Percentiles rank a stretch among this genome's conserved stretches.
phyloP scores from a whole-genome alignment of 2,113 vertebrate species.

The Ammospiza caudacuta region DNA sequence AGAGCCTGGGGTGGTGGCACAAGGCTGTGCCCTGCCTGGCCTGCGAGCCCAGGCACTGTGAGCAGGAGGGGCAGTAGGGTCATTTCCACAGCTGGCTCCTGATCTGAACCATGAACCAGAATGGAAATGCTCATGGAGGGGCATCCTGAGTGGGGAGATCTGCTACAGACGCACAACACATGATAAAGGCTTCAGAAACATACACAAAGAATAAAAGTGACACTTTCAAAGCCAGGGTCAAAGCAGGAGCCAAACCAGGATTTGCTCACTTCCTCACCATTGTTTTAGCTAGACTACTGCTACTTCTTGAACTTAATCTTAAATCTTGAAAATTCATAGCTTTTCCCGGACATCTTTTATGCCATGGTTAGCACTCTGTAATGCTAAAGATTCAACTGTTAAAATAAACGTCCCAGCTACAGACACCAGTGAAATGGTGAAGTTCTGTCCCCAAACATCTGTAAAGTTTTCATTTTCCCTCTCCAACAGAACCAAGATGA shows the following conservation, averaged over 20 bases:
- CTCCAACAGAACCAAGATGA: slow-evolving; percentile 2
- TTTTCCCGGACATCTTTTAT: not conserved
- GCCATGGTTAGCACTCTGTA: not conserved
- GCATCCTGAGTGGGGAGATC: not conserved
- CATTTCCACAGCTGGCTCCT: not conserved
- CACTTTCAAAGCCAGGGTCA: not conserved
- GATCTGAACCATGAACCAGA: not conserved
- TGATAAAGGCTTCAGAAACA: not conserved
- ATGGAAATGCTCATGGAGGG: not conserved
- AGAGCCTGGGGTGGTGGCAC: not conserved
- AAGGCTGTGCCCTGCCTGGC: not conserved
- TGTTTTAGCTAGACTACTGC: not conserved
- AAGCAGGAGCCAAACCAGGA: not conserved
- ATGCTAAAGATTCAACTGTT: not conserved
- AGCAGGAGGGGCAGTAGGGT: not conserved
- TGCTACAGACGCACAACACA: not conserved
- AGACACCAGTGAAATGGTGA: not conserved
- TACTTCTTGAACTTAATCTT: slow-evolving; percentile 27
- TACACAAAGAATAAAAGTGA: not conserved
- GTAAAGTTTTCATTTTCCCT: slow-evolving; percentile 40
- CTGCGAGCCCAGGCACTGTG: not conserved
- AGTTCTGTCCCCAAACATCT: slow-evolving; percentile 5
- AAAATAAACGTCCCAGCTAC: not conserved
- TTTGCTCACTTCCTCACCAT: not conserved
- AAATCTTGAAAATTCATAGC: not conserved